Conservation (phyloP, 2,113 vertebrate species). For the Crotalus tigris region DNA sequence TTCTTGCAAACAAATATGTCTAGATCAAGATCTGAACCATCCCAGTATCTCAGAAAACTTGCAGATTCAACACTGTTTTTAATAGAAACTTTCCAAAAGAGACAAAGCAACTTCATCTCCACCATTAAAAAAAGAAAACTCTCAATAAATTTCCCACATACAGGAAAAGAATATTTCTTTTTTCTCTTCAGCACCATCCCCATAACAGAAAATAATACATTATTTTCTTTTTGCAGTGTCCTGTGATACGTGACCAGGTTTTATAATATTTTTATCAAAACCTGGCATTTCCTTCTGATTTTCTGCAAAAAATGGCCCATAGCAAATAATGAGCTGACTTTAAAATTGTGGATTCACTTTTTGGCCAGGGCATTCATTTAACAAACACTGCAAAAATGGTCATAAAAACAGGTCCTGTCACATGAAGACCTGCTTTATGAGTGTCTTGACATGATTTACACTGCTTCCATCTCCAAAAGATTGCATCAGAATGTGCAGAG, state of each 20-base stretch:
- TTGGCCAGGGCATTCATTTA: not conserved
- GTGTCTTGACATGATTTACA: not conserved
- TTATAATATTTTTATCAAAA: not conserved
- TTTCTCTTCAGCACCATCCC: not conserved
- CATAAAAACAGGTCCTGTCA: not conserved
- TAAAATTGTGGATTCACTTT: not conserved
- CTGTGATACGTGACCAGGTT: not conserved
- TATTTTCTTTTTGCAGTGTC: not conserved
- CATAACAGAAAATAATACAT: not conserved
- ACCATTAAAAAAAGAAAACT: not conserved
- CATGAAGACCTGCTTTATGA: not conserved
- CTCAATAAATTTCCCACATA: not conserved
- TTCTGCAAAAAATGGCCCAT: not conserved
- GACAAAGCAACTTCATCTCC: not conserved
- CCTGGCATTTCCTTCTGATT: not conserved
- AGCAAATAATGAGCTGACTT: not conserved
- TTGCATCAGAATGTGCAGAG: not conserved
- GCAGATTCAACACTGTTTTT: not conserved
- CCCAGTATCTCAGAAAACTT: not conserved
- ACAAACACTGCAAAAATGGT: not conserved
- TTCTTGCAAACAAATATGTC: not conserved
- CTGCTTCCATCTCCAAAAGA: not conserved
- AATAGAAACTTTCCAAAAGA: not conserved
- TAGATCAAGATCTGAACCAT: not conserved
- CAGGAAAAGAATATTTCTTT: not conserved